Evolutionary conservation across 2,888 invertebrate species (phyloP).

Genomic region (Diarsia mendica): DNA sequence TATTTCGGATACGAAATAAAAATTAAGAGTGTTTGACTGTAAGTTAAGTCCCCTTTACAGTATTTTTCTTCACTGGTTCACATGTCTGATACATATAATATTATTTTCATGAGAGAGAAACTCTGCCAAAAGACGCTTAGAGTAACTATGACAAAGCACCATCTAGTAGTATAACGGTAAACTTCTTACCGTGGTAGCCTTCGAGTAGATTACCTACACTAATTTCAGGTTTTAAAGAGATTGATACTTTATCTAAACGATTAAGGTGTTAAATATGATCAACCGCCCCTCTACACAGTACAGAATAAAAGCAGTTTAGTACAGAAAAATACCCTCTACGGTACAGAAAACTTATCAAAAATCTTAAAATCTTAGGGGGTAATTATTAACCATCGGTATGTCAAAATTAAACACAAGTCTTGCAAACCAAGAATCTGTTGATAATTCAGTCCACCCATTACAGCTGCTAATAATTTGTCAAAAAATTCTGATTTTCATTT

Average conservation of each 20-base stretch:
- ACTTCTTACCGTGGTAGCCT: constrained; percentile 8
- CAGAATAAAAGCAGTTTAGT: too few species aligned
- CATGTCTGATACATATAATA: neutral
- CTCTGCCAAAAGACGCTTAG: neutral
- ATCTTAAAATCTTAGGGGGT: too few species aligned
- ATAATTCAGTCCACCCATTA: neutral
- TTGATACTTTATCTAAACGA: neutral
- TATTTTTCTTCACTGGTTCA: neutral
- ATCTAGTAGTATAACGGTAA: constrained; percentile 23
- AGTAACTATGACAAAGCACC: constrained; percentile 20
- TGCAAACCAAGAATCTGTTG: neutral
- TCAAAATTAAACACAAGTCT: too few species aligned
- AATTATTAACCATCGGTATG: too few species aligned
- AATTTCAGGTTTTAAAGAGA: neutral
- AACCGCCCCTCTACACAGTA: neutral
- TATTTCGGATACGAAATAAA: neutral
- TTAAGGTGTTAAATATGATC: neutral
- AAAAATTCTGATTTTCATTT: neutral
- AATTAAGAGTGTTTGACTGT: neutral
- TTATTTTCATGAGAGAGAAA: neutral
- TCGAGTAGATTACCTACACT: neutral
- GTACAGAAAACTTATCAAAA: too few species aligned
- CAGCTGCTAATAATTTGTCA: neutral
- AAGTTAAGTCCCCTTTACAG: neutral
- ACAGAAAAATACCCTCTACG: too few species aligned